Evolutionary conservation across 1,140 invertebrate species (phyloP).

Genomic region (Whitmania pigra): DNA sequence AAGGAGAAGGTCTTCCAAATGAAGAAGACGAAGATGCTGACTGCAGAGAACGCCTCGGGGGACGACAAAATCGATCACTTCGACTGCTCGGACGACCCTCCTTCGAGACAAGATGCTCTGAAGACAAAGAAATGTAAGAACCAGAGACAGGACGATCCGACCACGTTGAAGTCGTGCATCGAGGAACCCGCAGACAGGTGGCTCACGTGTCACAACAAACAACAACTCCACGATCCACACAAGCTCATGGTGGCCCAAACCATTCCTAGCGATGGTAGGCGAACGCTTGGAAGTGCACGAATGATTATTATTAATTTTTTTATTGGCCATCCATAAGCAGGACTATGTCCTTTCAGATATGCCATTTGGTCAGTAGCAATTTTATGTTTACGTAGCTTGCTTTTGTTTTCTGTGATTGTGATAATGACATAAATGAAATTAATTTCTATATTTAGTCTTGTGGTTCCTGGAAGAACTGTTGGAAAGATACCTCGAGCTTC

Average conservation of each 20-base stretch:
- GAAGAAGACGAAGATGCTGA: too few species aligned
- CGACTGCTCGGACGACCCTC: too few species aligned
- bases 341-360: neutral
- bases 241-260: slow-evolving; percentile 89
- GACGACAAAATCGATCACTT: neutral
- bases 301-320: neutral
- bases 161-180: too few species aligned
- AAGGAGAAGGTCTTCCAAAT: slow-evolving; percentile 36
- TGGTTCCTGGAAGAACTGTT: too few species aligned
- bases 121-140: too few species aligned
- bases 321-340: neutral
- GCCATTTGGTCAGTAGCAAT: neutral
- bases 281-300: too few species aligned
- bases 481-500: too few species aligned
- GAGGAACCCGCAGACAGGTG: slow-evolving; percentile 49
- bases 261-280: slow-evolving; percentile 64
- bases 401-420: neutral
- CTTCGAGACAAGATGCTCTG: too few species aligned
- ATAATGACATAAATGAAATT: neutral
- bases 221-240: slow-evolving; percentile 58
- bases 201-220: slow-evolving; percentile 68
- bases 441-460: neutral
- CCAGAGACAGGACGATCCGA: too few species aligned
- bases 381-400: too few species aligned
- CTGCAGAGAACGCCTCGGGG: neutral